A percentile compares a stretch with the other conserved stretches of the same genome.
These are phyloP conservation scores for Opisthocomus hoazin DNA, from an alignment of 2,113 vertebrate genomes.

Conservation along the genomic window DNA sequence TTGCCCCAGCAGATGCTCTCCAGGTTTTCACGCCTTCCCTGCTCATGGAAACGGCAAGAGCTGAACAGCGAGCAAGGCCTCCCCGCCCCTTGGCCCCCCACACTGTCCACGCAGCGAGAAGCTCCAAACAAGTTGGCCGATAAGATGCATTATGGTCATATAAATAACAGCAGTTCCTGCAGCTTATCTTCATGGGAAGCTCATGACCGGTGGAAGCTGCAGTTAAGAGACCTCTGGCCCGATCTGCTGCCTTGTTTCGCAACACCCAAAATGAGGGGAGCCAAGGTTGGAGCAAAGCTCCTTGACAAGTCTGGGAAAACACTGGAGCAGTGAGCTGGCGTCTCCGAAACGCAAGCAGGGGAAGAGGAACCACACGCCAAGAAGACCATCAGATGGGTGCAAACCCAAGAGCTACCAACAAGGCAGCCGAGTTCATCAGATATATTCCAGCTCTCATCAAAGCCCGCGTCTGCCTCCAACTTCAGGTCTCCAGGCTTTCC, in stretches of 20 bases:
- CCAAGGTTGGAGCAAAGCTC: not conserved
- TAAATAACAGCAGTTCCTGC: not conserved
- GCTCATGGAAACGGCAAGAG: not conserved
- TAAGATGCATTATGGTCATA: not conserved
- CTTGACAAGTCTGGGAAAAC: not conserved
- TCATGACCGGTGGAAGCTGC: not conserved
- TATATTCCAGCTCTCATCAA: accelerated
- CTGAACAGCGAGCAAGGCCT: not conserved
- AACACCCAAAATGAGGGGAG: not conserved
- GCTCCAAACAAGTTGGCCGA: not conserved
- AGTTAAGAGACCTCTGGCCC: not conserved
- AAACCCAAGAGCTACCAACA: not conserved
- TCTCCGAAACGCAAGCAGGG: not conserved
- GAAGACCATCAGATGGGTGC: accelerated
- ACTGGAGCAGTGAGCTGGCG: not conserved
- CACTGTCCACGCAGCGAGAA: not conserved
- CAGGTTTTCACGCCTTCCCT: not conserved
- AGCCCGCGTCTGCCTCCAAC: not conserved
- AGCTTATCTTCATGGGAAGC: not conserved
- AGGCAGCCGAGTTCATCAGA: not conserved
- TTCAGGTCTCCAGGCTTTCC: not conserved
- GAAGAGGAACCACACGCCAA: not conserved
- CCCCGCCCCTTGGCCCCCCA: not conserved
- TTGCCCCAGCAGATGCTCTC: not conserved
- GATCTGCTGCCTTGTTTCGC: accelerated